Percentiles rank a stretch among this genome's conserved stretches.
phyloP scores from a whole-genome alignment of 2,888 invertebrate species.

The Tenthredo distinguenda region DNA sequence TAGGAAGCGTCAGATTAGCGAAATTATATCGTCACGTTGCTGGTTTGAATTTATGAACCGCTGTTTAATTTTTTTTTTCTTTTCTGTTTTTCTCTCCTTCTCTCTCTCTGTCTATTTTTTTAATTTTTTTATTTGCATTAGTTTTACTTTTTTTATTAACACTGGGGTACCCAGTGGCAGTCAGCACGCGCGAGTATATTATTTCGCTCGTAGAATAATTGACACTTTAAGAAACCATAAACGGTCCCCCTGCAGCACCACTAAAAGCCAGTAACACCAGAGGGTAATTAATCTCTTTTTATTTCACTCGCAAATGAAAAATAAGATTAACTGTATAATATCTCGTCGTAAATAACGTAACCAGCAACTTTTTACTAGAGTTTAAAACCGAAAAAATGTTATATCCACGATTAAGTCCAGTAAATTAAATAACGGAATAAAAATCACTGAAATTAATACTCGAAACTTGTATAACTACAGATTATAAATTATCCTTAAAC shows the following conservation, averaged over 20 bases:
- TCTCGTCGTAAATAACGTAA: background rate
- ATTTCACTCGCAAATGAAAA: background rate
- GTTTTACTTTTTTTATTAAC: background rate
- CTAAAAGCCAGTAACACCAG: background rate
- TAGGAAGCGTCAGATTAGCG: conserved; percentile 49
- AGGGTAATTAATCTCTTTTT: conserved; percentile 12
- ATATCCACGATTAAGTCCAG: background rate
- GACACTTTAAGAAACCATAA: conserved; percentile 18
- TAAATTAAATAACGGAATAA: background rate
- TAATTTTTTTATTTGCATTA: background rate
- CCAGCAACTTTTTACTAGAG: background rate
- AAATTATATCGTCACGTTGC: conserved; percentile 41
- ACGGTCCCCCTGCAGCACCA: background rate
- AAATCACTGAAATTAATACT: background rate
- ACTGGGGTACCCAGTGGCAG: background rate
- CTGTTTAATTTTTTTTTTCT: background rate
- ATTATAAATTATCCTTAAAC: background rate
- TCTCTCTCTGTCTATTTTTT: background rate
- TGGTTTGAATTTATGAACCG: background rate
- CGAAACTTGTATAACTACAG: background rate
- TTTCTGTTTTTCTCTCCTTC: background rate
- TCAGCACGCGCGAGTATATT: background rate
- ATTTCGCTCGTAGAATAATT: conserved; percentile 1
- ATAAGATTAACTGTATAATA: conserved; percentile 10
- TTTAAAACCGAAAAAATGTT: background rate